Conservation (phyloP, 2,888 invertebrate genomes). For the Lucinisca nassula region DNA sequence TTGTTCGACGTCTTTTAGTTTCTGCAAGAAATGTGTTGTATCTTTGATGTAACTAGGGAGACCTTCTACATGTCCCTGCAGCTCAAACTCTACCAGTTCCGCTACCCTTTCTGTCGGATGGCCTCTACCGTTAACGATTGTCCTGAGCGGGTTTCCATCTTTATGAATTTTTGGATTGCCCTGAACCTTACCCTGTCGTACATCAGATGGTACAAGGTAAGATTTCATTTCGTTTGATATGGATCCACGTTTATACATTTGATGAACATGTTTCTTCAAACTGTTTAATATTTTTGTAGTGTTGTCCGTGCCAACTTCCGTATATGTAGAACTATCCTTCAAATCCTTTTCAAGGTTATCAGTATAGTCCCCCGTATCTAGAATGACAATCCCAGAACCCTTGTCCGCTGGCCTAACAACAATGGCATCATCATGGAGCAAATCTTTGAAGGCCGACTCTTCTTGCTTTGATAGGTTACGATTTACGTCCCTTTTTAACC, state of each 20-base stretch:
- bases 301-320: neutral
- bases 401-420: conserved; percentile 33
- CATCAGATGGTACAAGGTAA: neutral
- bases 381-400: conserved; percentile 22
- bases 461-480: conserved; percentile 1
- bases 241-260: neutral
- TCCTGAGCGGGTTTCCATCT: neutral
- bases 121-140: conserved; percentile 23
- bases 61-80: conserved; percentile 2
- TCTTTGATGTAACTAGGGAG: conserved; percentile 4
- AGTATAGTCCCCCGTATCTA: neutral
- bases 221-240: neutral
- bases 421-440: conserved; percentile 1
- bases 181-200: conserved; percentile 1
- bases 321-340: neutral
- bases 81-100: conserved; percentile 17
- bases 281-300: neutral
- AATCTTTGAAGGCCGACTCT: neutral
- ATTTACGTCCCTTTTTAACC: neutral
- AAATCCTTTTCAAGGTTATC: neutral
- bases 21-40: conserved; percentile 20
- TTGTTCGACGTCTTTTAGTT: conserved; percentile 6
- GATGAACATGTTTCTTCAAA: neutral
- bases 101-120: conserved; percentile 34
- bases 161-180: conserved; percentile 40